Evolutionary conservation across 2,888 invertebrate genomes (phyloP).

Genomic region (Apodemia zela): DNA sequence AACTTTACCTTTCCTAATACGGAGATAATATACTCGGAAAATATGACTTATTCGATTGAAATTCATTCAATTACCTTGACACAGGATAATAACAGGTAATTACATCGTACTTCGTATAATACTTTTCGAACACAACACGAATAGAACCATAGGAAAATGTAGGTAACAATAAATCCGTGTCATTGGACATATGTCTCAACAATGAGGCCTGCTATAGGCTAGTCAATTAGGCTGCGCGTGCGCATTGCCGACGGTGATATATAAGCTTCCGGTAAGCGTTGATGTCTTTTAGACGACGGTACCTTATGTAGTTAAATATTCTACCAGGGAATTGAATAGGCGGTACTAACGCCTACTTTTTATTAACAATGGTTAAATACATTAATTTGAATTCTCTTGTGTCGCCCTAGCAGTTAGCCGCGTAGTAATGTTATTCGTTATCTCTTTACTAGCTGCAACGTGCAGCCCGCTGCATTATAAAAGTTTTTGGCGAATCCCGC

Average conservation of each 20-base stretch:
- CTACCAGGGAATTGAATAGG: slow-evolving; percentile 32
- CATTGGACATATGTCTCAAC: slow-evolving; percentile 41
- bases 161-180: slow-evolving; percentile 33
- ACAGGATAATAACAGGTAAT: too few species aligned
- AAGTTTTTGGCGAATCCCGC: too few species aligned
- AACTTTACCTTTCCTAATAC: too few species aligned
- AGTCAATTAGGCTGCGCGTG: slow-evolving; percentile 41
- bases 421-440: neutral
- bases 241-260: slow-evolving; percentile 35
- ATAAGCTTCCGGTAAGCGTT: slow-evolving; percentile 42
- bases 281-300: slow-evolving; percentile 48
- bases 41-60: too few species aligned
- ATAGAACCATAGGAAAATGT: neutral
- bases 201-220: slow-evolving; percentile 35
- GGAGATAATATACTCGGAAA: too few species aligned
- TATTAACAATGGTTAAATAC: slow-evolving; percentile 16
- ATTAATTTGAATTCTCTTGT: neutral
- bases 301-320: slow-evolving; percentile 31
- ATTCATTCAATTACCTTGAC: too few species aligned
- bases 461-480: too few species aligned
- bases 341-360: slow-evolving; percentile 25
- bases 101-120: too few species aligned
- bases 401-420: too few species aligned
- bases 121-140: neutral
- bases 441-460: too few species aligned